Percentiles rank a stretch among this genome's conserved stretches.
Evolutionary conservation across 2,113 vertebrate genomes (phyloP).

Genomic region (Eptatretus burgeri): DNA sequence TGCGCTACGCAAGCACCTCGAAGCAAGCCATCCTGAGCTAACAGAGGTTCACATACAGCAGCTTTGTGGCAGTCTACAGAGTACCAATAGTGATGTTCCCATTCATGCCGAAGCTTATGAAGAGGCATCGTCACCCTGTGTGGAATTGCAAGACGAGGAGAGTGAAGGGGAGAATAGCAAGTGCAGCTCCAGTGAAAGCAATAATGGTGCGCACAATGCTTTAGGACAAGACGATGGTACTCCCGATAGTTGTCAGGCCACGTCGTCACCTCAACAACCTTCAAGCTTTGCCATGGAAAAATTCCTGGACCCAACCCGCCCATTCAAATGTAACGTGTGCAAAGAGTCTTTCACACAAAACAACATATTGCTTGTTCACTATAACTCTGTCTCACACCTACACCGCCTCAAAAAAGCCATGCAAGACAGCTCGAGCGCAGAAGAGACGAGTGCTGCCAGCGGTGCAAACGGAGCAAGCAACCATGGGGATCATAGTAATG

Average conservation of each 20-base stretch:
- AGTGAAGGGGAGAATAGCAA: constrained; percentile 65
- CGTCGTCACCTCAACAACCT: constrained; percentile 69
- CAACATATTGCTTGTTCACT: constrained; percentile 90
- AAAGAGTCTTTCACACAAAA: constrained; percentile 98
- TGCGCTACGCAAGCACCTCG: constrained; percentile 81
- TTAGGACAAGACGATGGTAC: constrained; percentile 58
- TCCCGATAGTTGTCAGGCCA: constrained; percentile 71
- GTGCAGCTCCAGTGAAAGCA: constrained; percentile 73
- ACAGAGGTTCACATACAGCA: constrained; percentile 90
- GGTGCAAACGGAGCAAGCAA: background rate
- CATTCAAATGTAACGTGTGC: constrained; percentile 94
- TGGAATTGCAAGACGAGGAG: constrained; percentile 89
- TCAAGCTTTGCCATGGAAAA: constrained; percentile 98
- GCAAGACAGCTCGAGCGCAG: constrained; percentile 71
- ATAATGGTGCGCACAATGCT: constrained; percentile 30
- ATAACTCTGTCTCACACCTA: constrained; percentile 90
- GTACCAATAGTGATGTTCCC: constrained; percentile 81
- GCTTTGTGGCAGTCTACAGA: constrained; percentile 48
- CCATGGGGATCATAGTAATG: background rate
- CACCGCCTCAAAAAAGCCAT: constrained; percentile 91
- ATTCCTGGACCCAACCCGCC: constrained; percentile 81
- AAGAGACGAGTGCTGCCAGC: constrained; percentile 59
- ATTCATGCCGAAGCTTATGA: constrained; percentile 49
- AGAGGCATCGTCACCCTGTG: constrained; percentile 56
- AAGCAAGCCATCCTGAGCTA: constrained; percentile 77